A percentile compares a stretch with the other conserved stretches of the same genome.
phyloP scores from a whole-genome alignment of 2,113 vertebrate species.

The Gulo gulo region DNA sequence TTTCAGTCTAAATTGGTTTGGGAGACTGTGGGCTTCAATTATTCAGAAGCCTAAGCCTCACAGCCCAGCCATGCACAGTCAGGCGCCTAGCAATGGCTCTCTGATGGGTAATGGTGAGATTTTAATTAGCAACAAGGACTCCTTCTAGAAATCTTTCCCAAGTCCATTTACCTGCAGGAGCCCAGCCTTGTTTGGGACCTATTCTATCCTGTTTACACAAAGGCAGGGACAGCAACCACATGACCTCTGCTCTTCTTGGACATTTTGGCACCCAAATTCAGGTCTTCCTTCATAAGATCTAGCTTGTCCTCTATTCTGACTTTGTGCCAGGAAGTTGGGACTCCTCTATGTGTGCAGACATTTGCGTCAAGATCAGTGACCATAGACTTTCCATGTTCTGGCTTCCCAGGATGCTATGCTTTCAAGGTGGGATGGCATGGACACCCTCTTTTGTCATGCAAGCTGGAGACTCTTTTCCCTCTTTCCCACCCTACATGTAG shows the following conservation, averaged over 20 bases:
- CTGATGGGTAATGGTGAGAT: slow-evolving; percentile 21
- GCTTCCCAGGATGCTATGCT: background rate
- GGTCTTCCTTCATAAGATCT: background rate
- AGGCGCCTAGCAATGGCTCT: slow-evolving; percentile 28
- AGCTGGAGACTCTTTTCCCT: background rate
- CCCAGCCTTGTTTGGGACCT: background rate
- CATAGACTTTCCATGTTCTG: background rate
- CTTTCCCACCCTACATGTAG: background rate
- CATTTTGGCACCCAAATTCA: background rate
- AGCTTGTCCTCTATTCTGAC: background rate
- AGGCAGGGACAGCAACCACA: background rate
- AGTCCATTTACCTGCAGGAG: slow-evolving; percentile 4
- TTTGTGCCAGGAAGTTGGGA: background rate
- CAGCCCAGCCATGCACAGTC: background rate
- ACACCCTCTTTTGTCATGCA: background rate
- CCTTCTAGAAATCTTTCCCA: slow-evolving; percentile 14
- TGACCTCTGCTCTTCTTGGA: background rate
- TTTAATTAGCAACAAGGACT: slow-evolving; percentile 49
- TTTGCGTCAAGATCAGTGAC: background rate
- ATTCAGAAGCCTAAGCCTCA: background rate
- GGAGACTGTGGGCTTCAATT: slow-evolving; percentile 21
- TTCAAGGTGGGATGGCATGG: background rate
- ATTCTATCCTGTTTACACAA: background rate
- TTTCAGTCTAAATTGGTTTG: background rate
- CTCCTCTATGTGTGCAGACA: background rate